Base-by-base conservation (phyloP, 1,140 invertebrate genomes). In the Orius laevigatus region DNA sequence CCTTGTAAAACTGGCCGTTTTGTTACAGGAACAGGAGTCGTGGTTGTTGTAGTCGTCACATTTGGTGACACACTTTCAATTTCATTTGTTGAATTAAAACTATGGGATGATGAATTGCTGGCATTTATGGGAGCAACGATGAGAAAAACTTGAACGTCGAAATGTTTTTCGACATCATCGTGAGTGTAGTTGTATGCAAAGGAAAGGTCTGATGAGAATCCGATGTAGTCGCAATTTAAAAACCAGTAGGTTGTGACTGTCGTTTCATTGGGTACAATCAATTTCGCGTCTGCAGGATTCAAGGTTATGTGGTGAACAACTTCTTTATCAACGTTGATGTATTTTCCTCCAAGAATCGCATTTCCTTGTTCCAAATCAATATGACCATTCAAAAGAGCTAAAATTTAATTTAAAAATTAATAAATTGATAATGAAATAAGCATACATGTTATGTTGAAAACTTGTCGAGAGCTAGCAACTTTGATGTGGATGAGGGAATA, bases 191-290 rank as follows among this genome's bases (percentile, higher is more conserved):
- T 78, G 50, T 72, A 73, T 44, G 62, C 58, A 51, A 80, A 75
- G 16, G 65, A 61, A 25, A 74, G 70, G 60, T 76, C 69, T 42
- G 64, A 65, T 0, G 75, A 74, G 49, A 71, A 62, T 34, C 79
- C 81, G 49, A 78, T 71, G 62, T 76, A 79, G 53, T 70, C 65
- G 57, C 81, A 86, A 58, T 84, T 75, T 38, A 84, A 67, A 58
- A 84, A 84, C 83, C 83, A 86, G 59, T 74, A 82, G 8, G 76
- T 78, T 14, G 70, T 61, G 11, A 81, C 63, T 16, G 67, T 67
- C 6, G 75, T 77, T 1, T 79, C 71, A 55, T 74, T 74, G 14
- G 67, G 61, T 10, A 63, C 67, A 14, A 83, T 56, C 59, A 70
- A 81, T 35, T 71, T 57, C 32, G 63, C 55, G 62, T 84, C 81